These are phyloP conservation scores for Glomeris marginata DNA, from an alignment of 2,888 invertebrate species.

Conservation along the genomic window DNA sequence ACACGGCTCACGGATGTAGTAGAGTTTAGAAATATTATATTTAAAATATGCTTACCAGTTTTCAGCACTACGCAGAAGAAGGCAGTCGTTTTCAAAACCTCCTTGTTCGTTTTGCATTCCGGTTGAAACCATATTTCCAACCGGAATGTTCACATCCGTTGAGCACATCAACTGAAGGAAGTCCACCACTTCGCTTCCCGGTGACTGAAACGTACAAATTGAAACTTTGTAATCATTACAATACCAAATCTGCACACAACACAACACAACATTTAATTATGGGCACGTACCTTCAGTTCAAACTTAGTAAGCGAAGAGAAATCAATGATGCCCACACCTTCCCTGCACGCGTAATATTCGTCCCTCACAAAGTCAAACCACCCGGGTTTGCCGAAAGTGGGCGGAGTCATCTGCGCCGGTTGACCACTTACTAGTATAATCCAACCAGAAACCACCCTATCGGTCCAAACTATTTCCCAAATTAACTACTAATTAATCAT, in stretches of 20 bases:
- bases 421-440: conserved; percentile 33
- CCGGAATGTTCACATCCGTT: conserved; percentile 47
- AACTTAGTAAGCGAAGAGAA: conserved; percentile 65
- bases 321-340: conserved; percentile 61
- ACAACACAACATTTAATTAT: too few relatives aligned
- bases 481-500: background rate
- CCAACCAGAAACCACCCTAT: too few relatives aligned
- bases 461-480: background rate
- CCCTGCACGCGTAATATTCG: conserved; percentile 55
- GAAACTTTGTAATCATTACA: too few relatives aligned
- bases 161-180: conserved; percentile 50
- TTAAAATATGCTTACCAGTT: conserved; percentile 33
- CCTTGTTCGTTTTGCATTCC: conserved; percentile 55
- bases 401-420: conserved; percentile 40
- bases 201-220: conserved; percentile 40
- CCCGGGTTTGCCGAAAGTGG: conserved; percentile 49
- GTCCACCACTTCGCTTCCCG: conserved; percentile 41
- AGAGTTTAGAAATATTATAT: too few relatives aligned
- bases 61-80: conserved; percentile 45
- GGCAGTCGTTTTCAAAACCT: conserved; percentile 57
- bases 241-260: too few relatives aligned
- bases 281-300: conserved; percentile 54
- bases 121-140: conserved; percentile 48
- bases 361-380: conserved; percentile 51
- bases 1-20: too few relatives aligned